Evolutionary conservation across 2,888 invertebrate species (phyloP).

Genomic region (Chydorus sphaericus): DNA sequence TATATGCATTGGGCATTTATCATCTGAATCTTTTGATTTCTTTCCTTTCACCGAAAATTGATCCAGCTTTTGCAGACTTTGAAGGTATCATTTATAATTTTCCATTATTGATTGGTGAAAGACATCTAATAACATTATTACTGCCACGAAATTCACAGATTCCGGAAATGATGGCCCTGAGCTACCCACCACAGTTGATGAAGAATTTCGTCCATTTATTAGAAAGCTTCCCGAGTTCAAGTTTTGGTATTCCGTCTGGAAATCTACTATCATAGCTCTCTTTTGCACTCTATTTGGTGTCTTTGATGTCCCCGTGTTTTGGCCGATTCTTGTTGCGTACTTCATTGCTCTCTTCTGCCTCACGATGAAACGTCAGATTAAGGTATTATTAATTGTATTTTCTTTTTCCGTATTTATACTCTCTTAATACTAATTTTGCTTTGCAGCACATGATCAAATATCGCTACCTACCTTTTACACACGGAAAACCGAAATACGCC

Average conservation of each 20-base stretch:
- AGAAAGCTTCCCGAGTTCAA: constrained; percentile 94
- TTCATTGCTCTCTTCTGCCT: constrained; percentile 96
- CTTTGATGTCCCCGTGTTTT: constrained; percentile 98
- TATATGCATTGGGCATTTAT: constrained; percentile 97
- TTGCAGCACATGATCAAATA: constrained; percentile 98
- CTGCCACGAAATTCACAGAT: constrained; percentile 5
- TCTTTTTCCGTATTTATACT: neutral
- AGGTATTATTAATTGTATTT: constrained; percentile 46
- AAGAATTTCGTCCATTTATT: constrained; percentile 98
- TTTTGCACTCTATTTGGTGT: constrained; percentile 91
- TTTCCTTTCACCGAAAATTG: constrained; percentile 98
- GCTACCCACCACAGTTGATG: constrained; percentile 75
- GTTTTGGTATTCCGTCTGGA: constrained; percentile 95
- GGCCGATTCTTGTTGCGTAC: constrained; percentile 99
- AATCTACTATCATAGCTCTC: constrained; percentile 78
- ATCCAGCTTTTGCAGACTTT: constrained; percentile 81
- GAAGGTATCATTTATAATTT: constrained; percentile 46
- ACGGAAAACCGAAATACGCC: constrained; percentile 92
- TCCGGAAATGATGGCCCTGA: constrained; percentile 77
- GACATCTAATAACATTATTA: constrained; percentile 1
- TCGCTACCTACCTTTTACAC: constrained; percentile 95
- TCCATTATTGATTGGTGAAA: neutral
- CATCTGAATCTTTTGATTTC: constrained; percentile 98
- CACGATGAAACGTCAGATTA: constrained; percentile 99
- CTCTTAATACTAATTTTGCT: neutral